A percentile compares a stretch with the other conserved stretches of the same genome.
These are phyloP conservation scores for Puffinus mauretanicus DNA, from an alignment of 2,113 vertebrate species.

Conservation along the genomic window DNA sequence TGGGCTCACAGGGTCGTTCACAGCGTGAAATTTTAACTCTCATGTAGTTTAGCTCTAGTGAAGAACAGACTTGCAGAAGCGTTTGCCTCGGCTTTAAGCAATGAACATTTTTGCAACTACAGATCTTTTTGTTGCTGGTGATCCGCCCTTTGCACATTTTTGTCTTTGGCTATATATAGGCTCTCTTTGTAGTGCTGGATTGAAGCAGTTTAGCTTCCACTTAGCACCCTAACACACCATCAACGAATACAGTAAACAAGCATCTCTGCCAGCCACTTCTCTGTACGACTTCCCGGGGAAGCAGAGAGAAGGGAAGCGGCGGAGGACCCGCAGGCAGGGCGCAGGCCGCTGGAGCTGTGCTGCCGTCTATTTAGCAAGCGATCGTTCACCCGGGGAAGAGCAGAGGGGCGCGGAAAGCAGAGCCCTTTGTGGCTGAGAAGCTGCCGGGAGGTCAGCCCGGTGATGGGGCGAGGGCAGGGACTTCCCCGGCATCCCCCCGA, in stretches of 20 bases:
- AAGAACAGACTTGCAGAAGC: neutral
- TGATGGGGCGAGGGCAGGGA: neutral
- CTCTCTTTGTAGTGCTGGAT: neutral
- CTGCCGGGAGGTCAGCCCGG: neutral
- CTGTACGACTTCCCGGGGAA: neutral
- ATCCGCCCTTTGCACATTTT: neutral
- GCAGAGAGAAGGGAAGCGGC: no score
- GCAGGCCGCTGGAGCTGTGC: neutral
- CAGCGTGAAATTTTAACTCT: neutral
- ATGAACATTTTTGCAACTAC: neutral
- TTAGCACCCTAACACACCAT: neutral
- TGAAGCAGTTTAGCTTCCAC: neutral
- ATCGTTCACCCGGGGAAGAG: no score
- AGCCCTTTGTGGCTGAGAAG: neutral
- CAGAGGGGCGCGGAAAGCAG: neutral
- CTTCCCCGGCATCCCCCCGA: neutral
- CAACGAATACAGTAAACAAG: neutral
- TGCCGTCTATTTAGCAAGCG: neutral
- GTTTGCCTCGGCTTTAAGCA: neutral
- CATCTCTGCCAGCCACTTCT: neutral
- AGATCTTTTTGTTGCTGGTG: neutral
- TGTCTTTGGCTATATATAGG: neutral
- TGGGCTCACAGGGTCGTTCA: neutral
- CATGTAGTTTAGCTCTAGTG: neutral
- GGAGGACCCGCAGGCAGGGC: neutral